A percentile compares a stretch with the other conserved stretches of the same genome.
Evolutionary conservation across 2,113 vertebrate genomes (phyloP).

Genomic region (Kryptolebias marmoratus): DNA sequence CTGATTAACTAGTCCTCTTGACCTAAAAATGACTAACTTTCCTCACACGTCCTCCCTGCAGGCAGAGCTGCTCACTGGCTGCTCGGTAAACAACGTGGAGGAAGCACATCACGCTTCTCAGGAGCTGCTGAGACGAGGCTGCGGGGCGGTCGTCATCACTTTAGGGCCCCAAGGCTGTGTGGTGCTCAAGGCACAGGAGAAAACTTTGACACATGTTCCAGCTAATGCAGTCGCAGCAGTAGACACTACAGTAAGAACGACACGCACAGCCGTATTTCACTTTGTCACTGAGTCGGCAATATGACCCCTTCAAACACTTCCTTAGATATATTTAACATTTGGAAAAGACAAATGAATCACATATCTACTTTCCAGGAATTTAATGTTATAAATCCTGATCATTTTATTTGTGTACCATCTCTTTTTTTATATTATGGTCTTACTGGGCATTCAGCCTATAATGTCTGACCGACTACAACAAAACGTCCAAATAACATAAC

Average conservation of each 20-base stretch:
- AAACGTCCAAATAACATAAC: too few species aligned
- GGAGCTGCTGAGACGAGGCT: constrained; percentile 86
- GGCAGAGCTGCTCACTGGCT: constrained; percentile 91
- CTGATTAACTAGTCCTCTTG: constrained; percentile 44
- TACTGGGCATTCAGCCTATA: too few species aligned
- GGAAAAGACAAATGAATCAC: background rate
- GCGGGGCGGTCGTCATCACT: constrained; percentile 86
- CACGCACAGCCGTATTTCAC: background rate
- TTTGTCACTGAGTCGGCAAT: too few species aligned
- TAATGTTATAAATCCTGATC: background rate
- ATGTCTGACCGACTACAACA: too few species aligned
- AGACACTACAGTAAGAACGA: constrained; percentile 91
- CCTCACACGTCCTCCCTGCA: constrained; percentile 55
- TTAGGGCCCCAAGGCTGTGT: constrained; percentile 91
- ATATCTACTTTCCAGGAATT: background rate
- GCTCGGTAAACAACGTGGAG: constrained; percentile 76
- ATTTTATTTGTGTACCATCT: too few species aligned
- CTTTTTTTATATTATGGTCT: too few species aligned
- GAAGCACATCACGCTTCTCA: constrained; percentile 83
- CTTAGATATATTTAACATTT: too few species aligned
- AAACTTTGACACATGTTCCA: constrained; percentile 83
- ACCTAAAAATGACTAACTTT: background rate
- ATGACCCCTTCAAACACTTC: too few species aligned
- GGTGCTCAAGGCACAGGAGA: constrained; percentile 81
- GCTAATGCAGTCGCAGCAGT: constrained; percentile 82